Conservation (phyloP, 2,888 invertebrate genomes). For the Teleiodes luculella region DNA sequence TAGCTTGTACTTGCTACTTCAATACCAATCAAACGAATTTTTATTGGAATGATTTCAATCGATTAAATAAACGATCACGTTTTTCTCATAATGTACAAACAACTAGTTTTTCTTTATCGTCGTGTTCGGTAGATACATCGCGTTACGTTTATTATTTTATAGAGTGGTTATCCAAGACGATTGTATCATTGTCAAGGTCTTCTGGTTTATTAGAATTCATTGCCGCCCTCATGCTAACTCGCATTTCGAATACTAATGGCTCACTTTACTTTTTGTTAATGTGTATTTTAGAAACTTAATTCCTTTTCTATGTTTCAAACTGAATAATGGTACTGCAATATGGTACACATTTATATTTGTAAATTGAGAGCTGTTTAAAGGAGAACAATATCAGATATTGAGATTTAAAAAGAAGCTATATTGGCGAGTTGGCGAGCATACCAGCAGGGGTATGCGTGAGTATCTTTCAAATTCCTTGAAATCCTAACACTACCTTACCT, state of each 20-base stretch:
- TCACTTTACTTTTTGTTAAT: conserved; percentile 49
- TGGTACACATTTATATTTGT: not conserved
- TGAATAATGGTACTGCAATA: not conserved
- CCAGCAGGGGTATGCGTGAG: no score
- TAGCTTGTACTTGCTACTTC: not conserved
- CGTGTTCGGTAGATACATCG: conserved; percentile 3
- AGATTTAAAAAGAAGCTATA: no score
- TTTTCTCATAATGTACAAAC: not conserved
- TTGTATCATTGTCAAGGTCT: conserved; percentile 70
- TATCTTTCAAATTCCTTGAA: no score
- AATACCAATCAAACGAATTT: not conserved
- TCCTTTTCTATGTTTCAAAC: conserved; percentile 29
- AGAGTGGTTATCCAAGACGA: conserved; percentile 50
- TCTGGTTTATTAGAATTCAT: conserved; percentile 67
- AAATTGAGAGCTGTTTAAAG: no score
- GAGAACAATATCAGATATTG: no score
- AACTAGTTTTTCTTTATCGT: conserved; percentile 1
- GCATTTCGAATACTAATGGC: conserved; percentile 61
- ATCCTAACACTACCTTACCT: no score
- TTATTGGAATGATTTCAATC: not conserved
- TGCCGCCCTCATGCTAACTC: conserved; percentile 59
- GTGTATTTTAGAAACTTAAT: conserved; percentile 36
- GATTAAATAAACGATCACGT: conserved; percentile 6
- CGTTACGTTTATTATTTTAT: conserved; percentile 40
- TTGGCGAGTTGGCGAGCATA: no score